Base-by-base conservation (phyloP, 1,140 invertebrate genomes). In the Drosophila kepulauana region DNA sequence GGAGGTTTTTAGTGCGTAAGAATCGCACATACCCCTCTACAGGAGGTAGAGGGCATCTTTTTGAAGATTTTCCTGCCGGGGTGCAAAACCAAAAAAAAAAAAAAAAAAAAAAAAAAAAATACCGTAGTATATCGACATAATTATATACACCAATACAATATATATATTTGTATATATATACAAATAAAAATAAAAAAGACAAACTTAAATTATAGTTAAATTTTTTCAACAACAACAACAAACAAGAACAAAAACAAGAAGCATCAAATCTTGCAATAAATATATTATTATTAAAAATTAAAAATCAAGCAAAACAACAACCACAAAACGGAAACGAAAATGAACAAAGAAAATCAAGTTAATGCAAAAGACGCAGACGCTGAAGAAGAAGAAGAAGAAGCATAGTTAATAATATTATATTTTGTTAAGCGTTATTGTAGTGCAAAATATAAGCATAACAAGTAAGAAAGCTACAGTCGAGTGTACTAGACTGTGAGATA, bases 381-480 rank as follows among this genome's bases (percentile, higher is more conserved):
- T 41, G 54, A 57, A 1, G n/a, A 10, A 1, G 33, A 1, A 57
- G 5, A 35, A 30, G n/a, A 16, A 38, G 49, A 56, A 20, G 49
- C 20, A 80, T 88, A 87, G 84, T 87, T 88, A 87, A 82, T 87
- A 87, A 82, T 49, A 62, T 88, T 87, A 77, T 88, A 87, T 87
- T 87, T 87, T 87, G 84, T 87, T 87, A 89, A 87, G 84, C 84
- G 80, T 87, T 87, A 88, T 87, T 88, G 61, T 88, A 87, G 84
- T 84, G 59, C 72, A 73, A 78, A 79, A 52, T 64, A 70, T 43
- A 72, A 73, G 33, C 45, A 52, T 43, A n/a, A n/a, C n/a, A n/a
- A n/a, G n/a, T n/a, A n/a, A n/a, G n/a, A n/a, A n/a, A n/a, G n/a
- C n/a, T n/a, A n/a, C n/a, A n/a, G n/a, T n/a, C n/a, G n/a, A n/a